These are phyloP conservation scores for Plusia festucae DNA, from an alignment of 2,888 invertebrate species.

Conservation along the genomic window DNA sequence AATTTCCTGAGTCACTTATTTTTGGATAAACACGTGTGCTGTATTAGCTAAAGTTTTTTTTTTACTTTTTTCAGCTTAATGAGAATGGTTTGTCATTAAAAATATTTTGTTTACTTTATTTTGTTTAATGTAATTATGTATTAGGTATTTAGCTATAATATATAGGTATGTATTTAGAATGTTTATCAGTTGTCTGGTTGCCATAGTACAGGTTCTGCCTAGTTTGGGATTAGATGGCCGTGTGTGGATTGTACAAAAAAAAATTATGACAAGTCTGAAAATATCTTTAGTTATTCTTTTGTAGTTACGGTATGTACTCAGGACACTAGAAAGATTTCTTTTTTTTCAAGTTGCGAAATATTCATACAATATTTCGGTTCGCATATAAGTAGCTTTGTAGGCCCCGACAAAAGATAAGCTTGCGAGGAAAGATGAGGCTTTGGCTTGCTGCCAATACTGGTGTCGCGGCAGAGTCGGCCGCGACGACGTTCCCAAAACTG, in stretches of 20 bases:
- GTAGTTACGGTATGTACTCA: no score
- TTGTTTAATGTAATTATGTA: no score
- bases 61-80: constrained; percentile 41
- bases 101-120: no score
- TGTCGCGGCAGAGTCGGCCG: constrained; percentile 84
- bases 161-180: no score
- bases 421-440: constrained; percentile 79
- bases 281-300: no score
- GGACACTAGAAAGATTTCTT: no score
- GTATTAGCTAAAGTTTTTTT: constrained; percentile 53
- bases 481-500: constrained; percentile 89
- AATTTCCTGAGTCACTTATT: constrained; percentile 75
- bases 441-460: constrained; percentile 82
- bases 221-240: no score
- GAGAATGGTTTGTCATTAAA: neutral
- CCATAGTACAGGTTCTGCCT: no score
- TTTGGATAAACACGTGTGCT: constrained; percentile 75
- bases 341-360: constrained; percentile 8
- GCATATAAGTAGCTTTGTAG: constrained; percentile 54
- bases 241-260: no score
- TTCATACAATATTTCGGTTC: neutral
- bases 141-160: no score
- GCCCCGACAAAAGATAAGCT: constrained; percentile 78
- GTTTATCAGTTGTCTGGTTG: no score
- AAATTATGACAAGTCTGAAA: no score